Conservation (phyloP, 2,888 invertebrate genomes). For the Cheiracanthium punctorium region DNA sequence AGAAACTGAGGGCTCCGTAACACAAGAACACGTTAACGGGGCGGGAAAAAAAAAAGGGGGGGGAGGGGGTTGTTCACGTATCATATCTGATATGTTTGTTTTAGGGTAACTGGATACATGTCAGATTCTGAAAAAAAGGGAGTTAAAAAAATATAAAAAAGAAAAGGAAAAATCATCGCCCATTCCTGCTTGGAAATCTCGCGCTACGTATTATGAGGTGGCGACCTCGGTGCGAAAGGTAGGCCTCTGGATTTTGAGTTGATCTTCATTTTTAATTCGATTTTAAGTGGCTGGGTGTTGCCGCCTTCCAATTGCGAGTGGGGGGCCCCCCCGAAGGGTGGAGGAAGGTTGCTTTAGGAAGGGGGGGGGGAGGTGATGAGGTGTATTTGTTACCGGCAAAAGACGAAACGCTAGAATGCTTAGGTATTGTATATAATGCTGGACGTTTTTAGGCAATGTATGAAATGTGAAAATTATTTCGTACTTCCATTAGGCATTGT, state of each 20-base stretch:
- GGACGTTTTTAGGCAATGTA: too few species aligned
- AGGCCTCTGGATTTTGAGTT: background rate
- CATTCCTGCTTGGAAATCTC: background rate
- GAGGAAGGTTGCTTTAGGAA: background rate
- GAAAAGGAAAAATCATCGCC: background rate
- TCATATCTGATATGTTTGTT: slow-evolving; percentile 48
- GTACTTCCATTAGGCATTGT: too few species aligned
- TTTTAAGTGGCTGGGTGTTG: slow-evolving; percentile 28
- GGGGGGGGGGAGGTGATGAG: too few species aligned
- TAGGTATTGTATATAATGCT: too few species aligned
- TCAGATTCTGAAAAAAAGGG: slow-evolving; percentile 5
- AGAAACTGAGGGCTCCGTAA: background rate
- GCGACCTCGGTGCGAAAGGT: slow-evolving; percentile 22
- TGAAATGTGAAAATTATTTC: too few species aligned
- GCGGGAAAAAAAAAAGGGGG: too few species aligned
- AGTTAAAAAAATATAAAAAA: too few species aligned
- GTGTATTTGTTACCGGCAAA: too few species aligned
- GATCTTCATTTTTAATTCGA: slow-evolving; percentile 10
- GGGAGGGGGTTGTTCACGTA: background rate
- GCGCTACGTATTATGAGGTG: slow-evolving; percentile 2
- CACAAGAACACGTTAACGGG: background rate
- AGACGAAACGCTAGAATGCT: too few species aligned
- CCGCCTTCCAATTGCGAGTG: background rate
- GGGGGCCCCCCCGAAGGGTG: background rate
- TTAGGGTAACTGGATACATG: slow-evolving; percentile 47